These are phyloP conservation scores for Acanthisitta chloris DNA, from an alignment of 2,113 vertebrate genomes.

Conservation along the genomic window DNA sequence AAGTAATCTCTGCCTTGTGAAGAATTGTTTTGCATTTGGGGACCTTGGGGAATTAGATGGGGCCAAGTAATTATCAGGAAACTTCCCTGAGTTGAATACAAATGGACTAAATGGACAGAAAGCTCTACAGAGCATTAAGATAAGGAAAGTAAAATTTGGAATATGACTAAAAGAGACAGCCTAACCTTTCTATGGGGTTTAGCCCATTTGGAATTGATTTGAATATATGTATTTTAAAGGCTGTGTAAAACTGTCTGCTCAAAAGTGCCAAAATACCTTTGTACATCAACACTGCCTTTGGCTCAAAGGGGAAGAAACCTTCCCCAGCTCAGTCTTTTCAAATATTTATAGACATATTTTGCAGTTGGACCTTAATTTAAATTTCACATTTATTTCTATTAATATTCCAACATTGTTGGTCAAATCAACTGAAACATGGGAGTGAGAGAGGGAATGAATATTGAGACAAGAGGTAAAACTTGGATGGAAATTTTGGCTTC, in stretches of 20 bases:
- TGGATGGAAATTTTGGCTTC: not conserved
- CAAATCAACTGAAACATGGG: not conserved
- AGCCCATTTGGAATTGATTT: conserved; percentile 48
- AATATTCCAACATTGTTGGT: conserved; percentile 32
- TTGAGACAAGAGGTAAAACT: not conserved
- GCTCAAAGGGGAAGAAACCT: conserved; percentile 3
- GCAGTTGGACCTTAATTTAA: conserved; percentile 51
- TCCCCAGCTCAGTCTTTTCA: conserved; percentile 2
- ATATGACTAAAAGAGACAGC: not conserved
- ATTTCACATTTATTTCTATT: conserved; percentile 56
- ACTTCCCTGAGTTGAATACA: conserved; percentile 36
- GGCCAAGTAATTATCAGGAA: conserved; percentile 62
- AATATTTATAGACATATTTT: conserved; percentile 54
- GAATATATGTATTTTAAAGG: conserved; percentile 43
- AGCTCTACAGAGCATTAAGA: conserved; percentile 31
- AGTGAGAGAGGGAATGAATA: not conserved
- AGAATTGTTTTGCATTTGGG: conserved; percentile 64
- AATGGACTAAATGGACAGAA: conserved; percentile 43
- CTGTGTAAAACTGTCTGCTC: conserved; percentile 5
- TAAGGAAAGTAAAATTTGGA: conserved; percentile 46
- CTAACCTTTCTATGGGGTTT: conserved; percentile 37
- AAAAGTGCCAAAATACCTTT: conserved; percentile 22
- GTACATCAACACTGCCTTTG: conserved; percentile 40
- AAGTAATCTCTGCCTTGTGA: conserved; percentile 52
- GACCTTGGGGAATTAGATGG: conserved; percentile 50